These are phyloP conservation scores for Lasioglossum calceatum DNA, from an alignment of 2,888 invertebrate genomes.

Conservation along the genomic window DNA sequence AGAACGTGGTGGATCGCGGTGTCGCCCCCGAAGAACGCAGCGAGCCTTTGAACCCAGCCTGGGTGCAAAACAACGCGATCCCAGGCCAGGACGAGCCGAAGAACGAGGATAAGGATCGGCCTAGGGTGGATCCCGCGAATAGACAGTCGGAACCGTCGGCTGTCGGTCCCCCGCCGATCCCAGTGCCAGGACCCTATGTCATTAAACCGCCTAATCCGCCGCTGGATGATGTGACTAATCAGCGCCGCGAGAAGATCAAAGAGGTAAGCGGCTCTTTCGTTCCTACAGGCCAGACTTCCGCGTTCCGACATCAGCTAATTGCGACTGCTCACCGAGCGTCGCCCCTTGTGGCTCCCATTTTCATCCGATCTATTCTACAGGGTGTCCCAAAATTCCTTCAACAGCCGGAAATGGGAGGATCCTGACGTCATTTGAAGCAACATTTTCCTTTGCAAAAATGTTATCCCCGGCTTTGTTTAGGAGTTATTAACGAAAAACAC, in stretches of 20 bases:
- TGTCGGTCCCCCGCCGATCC: constrained; percentile 70
- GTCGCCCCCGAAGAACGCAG: constrained; percentile 78
- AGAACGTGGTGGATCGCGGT: constrained; percentile 79
- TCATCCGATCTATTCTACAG: too few relatives aligned
- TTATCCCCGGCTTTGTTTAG: too few relatives aligned
- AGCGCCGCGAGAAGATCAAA: constrained; percentile 83
- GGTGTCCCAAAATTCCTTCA: too few relatives aligned
- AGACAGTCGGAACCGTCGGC: constrained; percentile 67
- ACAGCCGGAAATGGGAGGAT: too few relatives aligned
- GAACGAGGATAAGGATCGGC: constrained; percentile 55
- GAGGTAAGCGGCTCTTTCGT: constrained; percentile 77
- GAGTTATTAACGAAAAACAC: too few relatives aligned
- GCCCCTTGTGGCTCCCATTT: not conserved
- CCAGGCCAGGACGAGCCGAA: constrained; percentile 74
- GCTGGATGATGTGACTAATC: constrained; percentile 80
- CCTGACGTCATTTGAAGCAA: too few relatives aligned
- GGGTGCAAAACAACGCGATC: constrained; percentile 80
- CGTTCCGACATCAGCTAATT: not conserved
- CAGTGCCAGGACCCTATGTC: constrained; percentile 71
- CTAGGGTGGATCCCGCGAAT: constrained; percentile 40
- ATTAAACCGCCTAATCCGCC: constrained; percentile 79
- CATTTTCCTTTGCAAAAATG: too few relatives aligned
- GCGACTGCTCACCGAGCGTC: not conserved
- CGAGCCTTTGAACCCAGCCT: constrained; percentile 79
- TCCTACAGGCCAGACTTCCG: not conserved